Base-by-base conservation (phyloP, 2,888 invertebrate genomes). In the Tridacna gigas region DNA sequence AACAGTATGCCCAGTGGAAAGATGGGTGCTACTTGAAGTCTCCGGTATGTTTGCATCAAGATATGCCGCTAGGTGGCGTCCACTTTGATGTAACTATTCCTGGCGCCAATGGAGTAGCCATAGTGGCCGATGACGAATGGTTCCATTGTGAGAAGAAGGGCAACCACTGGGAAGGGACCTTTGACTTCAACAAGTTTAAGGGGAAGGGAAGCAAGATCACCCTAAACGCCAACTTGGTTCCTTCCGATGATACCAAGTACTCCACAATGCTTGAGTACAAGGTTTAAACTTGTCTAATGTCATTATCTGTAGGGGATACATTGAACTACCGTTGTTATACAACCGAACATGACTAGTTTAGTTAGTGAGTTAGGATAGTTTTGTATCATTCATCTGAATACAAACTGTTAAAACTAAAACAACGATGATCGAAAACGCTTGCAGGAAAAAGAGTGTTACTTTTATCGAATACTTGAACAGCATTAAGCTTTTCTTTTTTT, bases 1-100 rank as follows among this genome's bases (percentile, higher is more conserved):
- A 94, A 88, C 95, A 95, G 89, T 95, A 94, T 77, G 94, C 94
- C 60, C 94, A 94, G 82, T 95, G 95, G 95, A 94, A 94, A 84
- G 94, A 94, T 47, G 94, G 94, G 9, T 94, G 95, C 80, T 93
- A 88, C 86, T 90, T 95, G 56, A 88, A 89, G 77, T 92, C 91
- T 75, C 95, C 95, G 0, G 81, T 91, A 7, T 86, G 86, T 22
- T 85, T 92, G 5, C 86, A 89, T 82, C 88, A 91, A 26, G 93
- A 93, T n/a, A 77, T 77, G 48, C 85, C 88, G 25, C 82, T 93
- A 25, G 75, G 83, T 28, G 89, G 88, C 76, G 88, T 91, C 48
- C 61, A 77, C 47, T 93, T 92, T 89, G 90, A 91, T 82, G 89
- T 94, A 20, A 86, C 84, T 56, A 91, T 94, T 45, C 94, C 94